phyloP scores from a whole-genome alignment of 2,797 vertebrate genomes.

The Onychomys leucogaster region DNA sequence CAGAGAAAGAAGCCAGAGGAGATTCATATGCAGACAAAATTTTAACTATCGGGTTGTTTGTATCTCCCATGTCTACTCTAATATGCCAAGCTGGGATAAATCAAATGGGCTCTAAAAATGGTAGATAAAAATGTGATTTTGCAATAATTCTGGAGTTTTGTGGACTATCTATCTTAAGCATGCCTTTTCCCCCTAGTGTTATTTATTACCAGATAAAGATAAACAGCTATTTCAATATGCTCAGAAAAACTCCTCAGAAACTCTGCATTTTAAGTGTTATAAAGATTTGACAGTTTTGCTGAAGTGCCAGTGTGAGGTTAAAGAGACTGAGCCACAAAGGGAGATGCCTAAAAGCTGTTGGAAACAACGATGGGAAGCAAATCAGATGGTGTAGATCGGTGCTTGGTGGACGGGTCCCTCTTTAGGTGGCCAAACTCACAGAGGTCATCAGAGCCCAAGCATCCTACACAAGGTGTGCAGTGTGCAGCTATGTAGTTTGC shows the following conservation, averaged over 20 bases:
- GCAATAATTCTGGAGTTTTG: slow-evolving; percentile 77
- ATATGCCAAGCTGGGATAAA: slow-evolving; percentile 84
- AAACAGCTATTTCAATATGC: slow-evolving; percentile 71
- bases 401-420: background rate
- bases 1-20: slow-evolving; percentile 82
- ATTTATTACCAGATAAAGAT: slow-evolving; percentile 80
- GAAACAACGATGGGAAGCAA: background rate
- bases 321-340: slow-evolving; percentile 1
- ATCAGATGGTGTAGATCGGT: background rate
- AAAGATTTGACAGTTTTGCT: slow-evolving; percentile 70
- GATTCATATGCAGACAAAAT: slow-evolving; percentile 81
- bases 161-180: slow-evolving; percentile 73
- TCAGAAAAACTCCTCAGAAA: slow-evolving; percentile 48
- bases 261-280: slow-evolving; percentile 64
- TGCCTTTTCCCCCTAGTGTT: slow-evolving; percentile 50
- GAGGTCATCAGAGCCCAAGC: background rate
- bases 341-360: slow-evolving; percentile 45
- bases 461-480: background rate
- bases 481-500: background rate
- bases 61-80: slow-evolving; percentile 81
- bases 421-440: background rate
- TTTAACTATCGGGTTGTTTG: slow-evolving; percentile 82
- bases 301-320: slow-evolving; percentile 62
- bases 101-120: slow-evolving; percentile 83
- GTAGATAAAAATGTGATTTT: slow-evolving; percentile 79